Evolutionary conservation across 64 coral and sea anemone species (phyloP).

Genomic region (Platygyra sinensis): DNA sequence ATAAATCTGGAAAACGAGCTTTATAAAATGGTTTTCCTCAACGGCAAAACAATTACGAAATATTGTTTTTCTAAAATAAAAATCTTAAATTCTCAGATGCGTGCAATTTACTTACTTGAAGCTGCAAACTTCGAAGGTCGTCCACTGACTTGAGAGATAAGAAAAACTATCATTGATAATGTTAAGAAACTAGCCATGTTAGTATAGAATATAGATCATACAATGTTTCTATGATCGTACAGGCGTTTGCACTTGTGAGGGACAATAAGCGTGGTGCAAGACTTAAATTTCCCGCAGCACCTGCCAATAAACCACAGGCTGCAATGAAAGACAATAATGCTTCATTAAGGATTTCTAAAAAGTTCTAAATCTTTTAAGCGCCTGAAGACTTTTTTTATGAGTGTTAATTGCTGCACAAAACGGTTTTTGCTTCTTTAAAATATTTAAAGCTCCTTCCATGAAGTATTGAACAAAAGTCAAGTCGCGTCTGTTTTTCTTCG

Average conservation of each 20-base stretch:
- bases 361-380: neutral
- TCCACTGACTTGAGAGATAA: neutral
- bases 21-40: no score
- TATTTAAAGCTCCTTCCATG: no score
- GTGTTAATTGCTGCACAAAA: no score
- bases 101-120: neutral
- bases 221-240: neutral
- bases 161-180: neutral
- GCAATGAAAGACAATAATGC: neutral
- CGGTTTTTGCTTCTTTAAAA: no score
- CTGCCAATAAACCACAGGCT: neutral
- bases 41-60: no score
- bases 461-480: no score
- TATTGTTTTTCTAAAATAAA: no score
- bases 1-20: no score
- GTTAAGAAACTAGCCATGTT: neutral
- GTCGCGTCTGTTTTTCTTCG: no score
- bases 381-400: neutral
- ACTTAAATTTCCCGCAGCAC: neutral
- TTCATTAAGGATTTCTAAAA: neutral
- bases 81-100: no score
- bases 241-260: neutral
- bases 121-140: neutral
- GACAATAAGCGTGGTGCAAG: neutral
- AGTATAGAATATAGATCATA: neutral